Base-by-base conservation (phyloP, 2,797 vertebrate genomes). In the Hippoglossus hippoglossus region DNA sequence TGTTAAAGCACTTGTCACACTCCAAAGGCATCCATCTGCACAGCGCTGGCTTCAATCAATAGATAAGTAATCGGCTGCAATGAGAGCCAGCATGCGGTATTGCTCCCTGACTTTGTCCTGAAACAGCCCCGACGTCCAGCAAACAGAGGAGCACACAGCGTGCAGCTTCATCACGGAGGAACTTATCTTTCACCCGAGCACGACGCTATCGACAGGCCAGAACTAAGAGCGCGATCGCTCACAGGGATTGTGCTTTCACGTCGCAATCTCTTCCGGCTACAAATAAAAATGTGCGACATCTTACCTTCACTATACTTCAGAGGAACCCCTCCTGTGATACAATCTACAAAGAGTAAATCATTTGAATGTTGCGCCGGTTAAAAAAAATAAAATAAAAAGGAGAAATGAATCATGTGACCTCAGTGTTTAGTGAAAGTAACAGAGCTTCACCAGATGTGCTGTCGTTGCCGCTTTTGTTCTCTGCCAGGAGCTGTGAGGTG, bases 11-110 rank as follows among this genome's bases (percentile, higher is more conserved):
- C 91, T 92, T 91, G 92, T 93, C 93, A 92, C 92, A 90, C 84
- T 86, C 85, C 75, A 70, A 90, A 93, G 79, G 82, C 94, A 94
- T 94, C 91, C 93, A 90, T 95, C 95, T 94, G 92, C 83, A 85
- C 84, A 86, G 87, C 66, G 79, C 82, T 83, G 75, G 85, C 82
- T 91, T 91, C 90, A 93, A 95, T 95, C 94, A 92, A 95, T 95
- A 95, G 92, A 92, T 93, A 94, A 94, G 92, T 94, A 93, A 95
- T 95, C 92, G 87, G 85, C 84, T 77, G 91, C 92, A 92, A 91
- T 90, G 92, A 86, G 91, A 89, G 89, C 84, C 86, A 86, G 89
- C 82, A 77, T 79, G 87, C 69, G 16, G 90, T 85, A 93, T 93
- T 92, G 93, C 83, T 95, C 93, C 93, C 80, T 4, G 70, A 70